phyloP scores from a whole-genome alignment of 2,113 vertebrate genomes.

The Oenanthe melanoleuca region DNA sequence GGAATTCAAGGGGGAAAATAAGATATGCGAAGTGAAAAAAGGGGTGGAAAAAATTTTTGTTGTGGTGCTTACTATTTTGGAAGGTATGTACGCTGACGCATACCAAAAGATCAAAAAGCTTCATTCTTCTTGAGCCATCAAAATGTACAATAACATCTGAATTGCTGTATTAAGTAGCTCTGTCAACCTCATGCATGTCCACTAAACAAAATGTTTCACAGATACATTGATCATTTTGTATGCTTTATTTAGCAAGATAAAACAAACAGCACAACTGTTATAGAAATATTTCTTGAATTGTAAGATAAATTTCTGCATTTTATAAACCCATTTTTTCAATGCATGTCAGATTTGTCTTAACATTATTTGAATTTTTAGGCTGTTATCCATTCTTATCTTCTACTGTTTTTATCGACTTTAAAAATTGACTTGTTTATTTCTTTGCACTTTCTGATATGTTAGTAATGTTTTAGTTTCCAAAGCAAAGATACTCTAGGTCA shows the following conservation, averaged over 20 bases:
- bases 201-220: slow-evolving; percentile 16
- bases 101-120: neutral
- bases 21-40: neutral
- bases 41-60: neutral
- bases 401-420: neutral
- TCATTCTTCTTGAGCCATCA: neutral
- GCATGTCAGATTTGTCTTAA: neutral
- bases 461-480: neutral
- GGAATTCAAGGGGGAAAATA: neutral
- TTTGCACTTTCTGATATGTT: neutral
- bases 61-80: neutral
- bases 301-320: neutral
- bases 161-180: neutral
- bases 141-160: slow-evolving; percentile 45
- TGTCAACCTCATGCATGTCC: slow-evolving; percentile 1
- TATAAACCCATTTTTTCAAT: slow-evolving; percentile 6
- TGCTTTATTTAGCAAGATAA: neutral
- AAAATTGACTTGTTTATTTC: neutral
- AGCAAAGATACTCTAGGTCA: neutral
- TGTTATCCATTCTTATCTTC: neutral
- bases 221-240: neutral
- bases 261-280: neutral
- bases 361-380: neutral
- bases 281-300: neutral
- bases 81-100: neutral